phyloP scores from a whole-genome alignment of 1,140 invertebrate genomes.

The Lepidurus packardi region DNA sequence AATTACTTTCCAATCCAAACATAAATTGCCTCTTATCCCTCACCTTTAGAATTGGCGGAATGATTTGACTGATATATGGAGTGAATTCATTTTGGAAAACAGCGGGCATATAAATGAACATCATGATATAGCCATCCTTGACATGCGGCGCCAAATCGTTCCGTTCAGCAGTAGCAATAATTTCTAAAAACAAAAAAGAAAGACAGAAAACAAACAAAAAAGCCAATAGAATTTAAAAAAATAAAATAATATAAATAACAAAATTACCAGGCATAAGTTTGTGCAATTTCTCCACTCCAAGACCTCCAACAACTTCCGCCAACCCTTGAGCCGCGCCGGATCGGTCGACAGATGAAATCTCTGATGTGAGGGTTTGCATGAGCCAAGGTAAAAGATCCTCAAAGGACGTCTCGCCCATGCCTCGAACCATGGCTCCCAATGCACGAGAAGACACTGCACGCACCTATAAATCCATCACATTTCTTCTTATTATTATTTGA shows the following conservation, averaged over 20 bases:
- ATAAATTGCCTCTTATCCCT: constrained; percentile 32
- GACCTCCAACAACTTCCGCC: constrained; percentile 87
- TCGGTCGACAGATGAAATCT: constrained; percentile 88
- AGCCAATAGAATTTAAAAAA: not conserved
- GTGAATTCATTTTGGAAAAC: constrained; percentile 94
- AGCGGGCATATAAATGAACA: constrained; percentile 99
- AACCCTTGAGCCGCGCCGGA: constrained; percentile 97
- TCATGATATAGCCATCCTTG: constrained; percentile 99
- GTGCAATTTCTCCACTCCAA: constrained; percentile 90
- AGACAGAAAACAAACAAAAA: not conserved
- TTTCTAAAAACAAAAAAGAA: constrained; percentile 54
- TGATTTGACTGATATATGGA: constrained; percentile 93
- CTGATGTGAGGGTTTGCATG: constrained; percentile 96
- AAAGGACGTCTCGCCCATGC: constrained; percentile 93
- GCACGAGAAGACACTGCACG: constrained; percentile 87
- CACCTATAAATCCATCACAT: constrained; percentile 48
- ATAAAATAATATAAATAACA: constrained; percentile 31
- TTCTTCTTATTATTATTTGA: not conserved
- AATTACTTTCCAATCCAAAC: not conserved
- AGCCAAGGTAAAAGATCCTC: constrained; percentile 95
- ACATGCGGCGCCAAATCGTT: constrained; percentile 94
- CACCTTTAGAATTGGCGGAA: constrained; percentile 91
- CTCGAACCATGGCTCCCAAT: constrained; percentile 92
- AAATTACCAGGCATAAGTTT: constrained; percentile 79
- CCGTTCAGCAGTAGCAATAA: constrained; percentile 89